Percentiles rank a stretch among this genome's conserved stretches.
These are phyloP conservation scores for Orchesella flavescens DNA, from an alignment of 2,888 invertebrate genomes.

Conservation along the genomic window DNA sequence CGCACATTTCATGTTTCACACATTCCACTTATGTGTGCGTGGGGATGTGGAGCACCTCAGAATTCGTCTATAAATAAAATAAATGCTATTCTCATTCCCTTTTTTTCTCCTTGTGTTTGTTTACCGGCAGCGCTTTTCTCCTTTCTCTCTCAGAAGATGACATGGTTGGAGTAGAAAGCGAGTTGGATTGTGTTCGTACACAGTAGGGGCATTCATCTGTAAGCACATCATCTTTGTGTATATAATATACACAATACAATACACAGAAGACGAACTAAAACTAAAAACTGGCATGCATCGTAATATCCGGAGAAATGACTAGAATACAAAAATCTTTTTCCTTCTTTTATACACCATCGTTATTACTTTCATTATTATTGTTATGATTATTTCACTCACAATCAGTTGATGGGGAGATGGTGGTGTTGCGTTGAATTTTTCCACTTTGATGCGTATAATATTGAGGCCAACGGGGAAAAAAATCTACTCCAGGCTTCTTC, in stretches of 20 bases:
- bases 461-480: constrained; percentile 30
- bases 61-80: constrained; percentile 52
- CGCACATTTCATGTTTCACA: constrained; percentile 22
- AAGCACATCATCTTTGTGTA: not conserved
- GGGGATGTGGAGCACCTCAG: constrained; percentile 30
- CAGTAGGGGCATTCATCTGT: not conserved
- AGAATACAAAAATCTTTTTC: constrained; percentile 23
- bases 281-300: too few species aligned
- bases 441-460: constrained; percentile 10
- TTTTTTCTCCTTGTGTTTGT: constrained; percentile 24
- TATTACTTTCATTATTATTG: constrained; percentile 51
- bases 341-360: constrained; percentile 11
- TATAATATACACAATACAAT: not conserved
- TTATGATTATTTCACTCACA: constrained; percentile 48
- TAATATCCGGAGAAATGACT: not conserved
- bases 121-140: constrained; percentile 7
- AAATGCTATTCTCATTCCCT: constrained; percentile 23
- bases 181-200: too few species aligned
- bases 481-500: not conserved
- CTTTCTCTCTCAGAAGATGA: not conserved
- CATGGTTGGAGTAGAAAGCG: not conserved
- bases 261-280: too few species aligned
- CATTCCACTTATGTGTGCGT: constrained; percentile 23
- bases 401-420: constrained; percentile 30
- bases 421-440: constrained; percentile 24